phyloP scores from a whole-genome alignment of 1,140 invertebrate genomes.

The Parapsyche elsis region DNA sequence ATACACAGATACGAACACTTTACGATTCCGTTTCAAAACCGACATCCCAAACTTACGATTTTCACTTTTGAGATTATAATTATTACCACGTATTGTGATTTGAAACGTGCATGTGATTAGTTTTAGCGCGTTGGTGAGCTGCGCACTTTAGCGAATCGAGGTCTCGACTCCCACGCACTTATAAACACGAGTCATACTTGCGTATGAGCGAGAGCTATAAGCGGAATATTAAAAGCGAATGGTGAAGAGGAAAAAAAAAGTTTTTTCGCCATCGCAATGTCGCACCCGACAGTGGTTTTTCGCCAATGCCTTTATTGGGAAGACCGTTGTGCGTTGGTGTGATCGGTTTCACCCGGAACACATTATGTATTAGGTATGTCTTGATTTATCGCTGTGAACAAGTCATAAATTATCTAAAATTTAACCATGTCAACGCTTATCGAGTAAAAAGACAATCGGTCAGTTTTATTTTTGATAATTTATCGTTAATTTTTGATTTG shows the following conservation, averaged over 20 bases:
- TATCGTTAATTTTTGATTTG: no score
- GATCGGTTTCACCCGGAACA: slow-evolving; percentile 48
- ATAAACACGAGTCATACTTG: no score
- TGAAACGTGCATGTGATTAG: no score
- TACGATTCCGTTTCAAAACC: not conserved
- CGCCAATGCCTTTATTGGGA: slow-evolving; percentile 48
- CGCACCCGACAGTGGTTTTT: not conserved
- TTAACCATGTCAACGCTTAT: no score
- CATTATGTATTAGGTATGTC: no score
- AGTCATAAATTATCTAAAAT: no score
- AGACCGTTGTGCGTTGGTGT: slow-evolving; percentile 33
- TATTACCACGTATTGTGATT: no score
- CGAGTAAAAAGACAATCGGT: no score
- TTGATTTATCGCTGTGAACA: no score
- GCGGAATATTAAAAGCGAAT: slow-evolving; percentile 16
- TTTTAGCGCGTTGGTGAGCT: not conserved
- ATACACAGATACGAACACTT: not conserved
- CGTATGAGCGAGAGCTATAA: not conserved
- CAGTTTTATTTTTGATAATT: no score
- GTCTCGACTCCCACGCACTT: slow-evolving; percentile 48
- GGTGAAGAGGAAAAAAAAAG: slow-evolving; percentile 18
- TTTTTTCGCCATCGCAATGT: not conserved
- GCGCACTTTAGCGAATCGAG: slow-evolving; percentile 43
- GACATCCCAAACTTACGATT: not conserved
- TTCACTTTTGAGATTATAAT: no score